Evolutionary conservation across 2,113 vertebrate species (phyloP), one percentile per base, ranked within the genome.

Genomic region (Grus americana): DNA sequence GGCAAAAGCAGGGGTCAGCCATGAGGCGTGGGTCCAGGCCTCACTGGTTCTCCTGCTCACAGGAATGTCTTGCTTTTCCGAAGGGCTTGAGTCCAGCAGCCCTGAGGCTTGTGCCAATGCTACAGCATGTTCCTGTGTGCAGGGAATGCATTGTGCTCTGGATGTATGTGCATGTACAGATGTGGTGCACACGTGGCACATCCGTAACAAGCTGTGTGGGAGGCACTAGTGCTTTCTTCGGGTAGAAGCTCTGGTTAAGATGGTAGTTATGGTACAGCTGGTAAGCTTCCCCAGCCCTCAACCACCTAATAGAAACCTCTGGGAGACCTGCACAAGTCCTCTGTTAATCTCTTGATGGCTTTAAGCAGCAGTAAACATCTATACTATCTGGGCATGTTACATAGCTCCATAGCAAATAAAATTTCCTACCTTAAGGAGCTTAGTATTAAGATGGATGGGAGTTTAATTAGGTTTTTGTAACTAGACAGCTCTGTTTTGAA

Each of bases 381-480:
- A 9, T 30, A 10, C 22, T 38, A 11, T 18, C 62, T 54, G 34
- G n/a, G 22, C 15, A 12, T 27, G 26, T 50, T 55, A 20, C 12
- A 6, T 36, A 57, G 62, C 47, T 67, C 49, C n/a, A 22, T 8
- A 52, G 46, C 65, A 80, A 82, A 68, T 30, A 52, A n/a, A 40
- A 75, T 66, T 34, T 70, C 71, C 85, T 63, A 16, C 70, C 42
- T 81, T 95, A 82, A 95, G 87, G 86, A 88, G 72, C 50, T 90
- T 91, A 70, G n/a, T 67, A 62, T 78, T 96, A 91, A 97, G 95
- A 96, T 92, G 70, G 71, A 92, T 86, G 93, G 81, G 67, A 24
- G 65, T 89, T 97, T 95, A 97, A 97, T 96, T 90, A 88, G 61
- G 29, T 90, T 86, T 75, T 86, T 94, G 70, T 90, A 90, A 86